These are phyloP conservation scores for Dione vanillae DNA, from an alignment of 2,888 invertebrate species.

Conservation along the genomic window DNA sequence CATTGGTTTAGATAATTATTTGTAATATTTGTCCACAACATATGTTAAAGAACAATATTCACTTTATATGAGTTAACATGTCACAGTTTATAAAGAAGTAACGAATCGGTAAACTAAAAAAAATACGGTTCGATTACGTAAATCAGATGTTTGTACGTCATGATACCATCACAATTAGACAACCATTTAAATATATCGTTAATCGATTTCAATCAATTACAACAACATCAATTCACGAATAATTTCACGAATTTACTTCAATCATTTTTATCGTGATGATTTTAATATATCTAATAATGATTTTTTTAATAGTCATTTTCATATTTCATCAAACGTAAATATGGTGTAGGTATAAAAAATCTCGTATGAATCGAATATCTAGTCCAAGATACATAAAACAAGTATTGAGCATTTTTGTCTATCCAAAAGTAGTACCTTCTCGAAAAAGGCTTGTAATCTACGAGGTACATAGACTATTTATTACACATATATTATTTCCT, in stretches of 20 bases:
- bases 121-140: background rate
- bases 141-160: background rate
- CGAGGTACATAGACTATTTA: too few relatives aligned
- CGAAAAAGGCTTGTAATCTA: too few relatives aligned
- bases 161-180: background rate
- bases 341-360: background rate
- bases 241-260: background rate
- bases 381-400: too few relatives aligned
- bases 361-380: too few relatives aligned
- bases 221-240: slow-evolving; percentile 1
- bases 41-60: background rate
- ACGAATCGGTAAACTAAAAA: background rate
- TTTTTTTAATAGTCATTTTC: background rate
- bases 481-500: background rate
- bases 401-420: too few relatives aligned
- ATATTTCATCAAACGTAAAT: background rate
- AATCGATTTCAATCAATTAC: slow-evolving; percentile 1
- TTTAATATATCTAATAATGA: background rate
- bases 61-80: too few relatives aligned
- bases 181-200: background rate
- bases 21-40: background rate
- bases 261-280: background rate
- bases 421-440: too few relatives aligned
- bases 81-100: background rate
- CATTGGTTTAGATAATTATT: background rate